These are phyloP conservation scores for Choristoneura fumiferana DNA, from an alignment of 1,140 invertebrate species.

Conservation along the genomic window DNA sequence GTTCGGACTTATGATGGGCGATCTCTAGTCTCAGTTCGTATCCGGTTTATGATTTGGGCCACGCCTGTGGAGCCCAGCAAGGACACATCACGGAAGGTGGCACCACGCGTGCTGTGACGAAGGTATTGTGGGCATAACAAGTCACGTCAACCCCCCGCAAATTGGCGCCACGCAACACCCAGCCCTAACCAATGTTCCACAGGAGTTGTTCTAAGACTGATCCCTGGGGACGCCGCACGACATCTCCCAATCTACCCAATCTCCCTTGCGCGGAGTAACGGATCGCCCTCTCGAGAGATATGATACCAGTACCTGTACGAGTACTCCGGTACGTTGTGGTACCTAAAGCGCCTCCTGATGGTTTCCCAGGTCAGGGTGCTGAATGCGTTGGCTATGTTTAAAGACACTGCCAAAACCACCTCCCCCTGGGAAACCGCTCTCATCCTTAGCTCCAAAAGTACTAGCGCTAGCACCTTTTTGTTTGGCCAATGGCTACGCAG, in stretches of 20 bases:
- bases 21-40: neutral
- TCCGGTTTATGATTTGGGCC: neutral
- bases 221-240: conserved; percentile 32
- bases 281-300: neutral
- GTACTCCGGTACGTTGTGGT: conserved; percentile 7
- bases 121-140: conserved; percentile 19
- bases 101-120: neutral
- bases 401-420: conserved; percentile 17
- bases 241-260: neutral
- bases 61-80: neutral
- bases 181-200: conserved; percentile 46
- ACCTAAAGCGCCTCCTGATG: conserved; percentile 6
- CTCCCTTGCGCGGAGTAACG: neutral
- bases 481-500: too few relatives aligned
- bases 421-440: conserved; percentile 26
- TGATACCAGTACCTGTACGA: neutral
- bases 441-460: too few relatives aligned
- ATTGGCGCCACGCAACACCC: conserved; percentile 27
- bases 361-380: conserved; percentile 16
- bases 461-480: too few relatives aligned
- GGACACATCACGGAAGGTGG: neutral
- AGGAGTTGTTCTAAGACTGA: conserved; percentile 43
- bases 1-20: too few relatives aligned
- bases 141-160: conserved; percentile 10
- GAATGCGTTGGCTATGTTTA: conserved; percentile 27